Evolutionary conservation across 2,888 invertebrate genomes (phyloP).

Genomic region (Listrodromus nycthemerus): DNA sequence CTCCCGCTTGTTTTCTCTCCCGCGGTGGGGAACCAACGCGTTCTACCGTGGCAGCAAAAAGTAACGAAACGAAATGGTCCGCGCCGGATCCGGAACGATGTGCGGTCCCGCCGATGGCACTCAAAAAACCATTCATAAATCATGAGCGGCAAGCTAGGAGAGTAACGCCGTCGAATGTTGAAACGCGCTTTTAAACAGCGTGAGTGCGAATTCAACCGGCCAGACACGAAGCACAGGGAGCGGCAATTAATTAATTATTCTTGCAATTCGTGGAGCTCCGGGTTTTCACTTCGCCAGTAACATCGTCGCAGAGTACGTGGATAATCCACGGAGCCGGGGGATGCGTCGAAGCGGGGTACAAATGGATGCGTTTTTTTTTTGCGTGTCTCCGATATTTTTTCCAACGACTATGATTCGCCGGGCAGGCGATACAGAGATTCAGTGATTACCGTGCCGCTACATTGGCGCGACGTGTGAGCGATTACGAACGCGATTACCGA

Average conservation of each 20-base stretch:
- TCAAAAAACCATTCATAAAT: constrained; percentile 70
- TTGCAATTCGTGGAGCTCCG: constrained; percentile 31
- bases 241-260: constrained; percentile 63
- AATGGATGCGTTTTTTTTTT: background rate
- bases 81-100: constrained; percentile 8
- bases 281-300: background rate
- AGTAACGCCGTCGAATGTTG: constrained; percentile 58
- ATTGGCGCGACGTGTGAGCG: background rate
- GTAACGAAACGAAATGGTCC: constrained; percentile 28
- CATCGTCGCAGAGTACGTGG: constrained; percentile 2
- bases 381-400: background rate
- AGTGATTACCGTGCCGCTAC: background rate
- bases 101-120: constrained; percentile 47
- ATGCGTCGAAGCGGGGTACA: background rate
- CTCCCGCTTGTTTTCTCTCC: background rate
- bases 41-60: background rate
- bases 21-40: background rate
- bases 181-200: constrained; percentile 70
- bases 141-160: constrained; percentile 48
- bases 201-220: background rate
- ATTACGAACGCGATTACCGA: background rate
- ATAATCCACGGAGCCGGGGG: background rate
- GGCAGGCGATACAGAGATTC: background rate
- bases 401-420: background rate
- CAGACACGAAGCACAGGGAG: constrained; percentile 13